Conservation (phyloP, 2,113 vertebrate species). For the Gobio gobio region DNA sequence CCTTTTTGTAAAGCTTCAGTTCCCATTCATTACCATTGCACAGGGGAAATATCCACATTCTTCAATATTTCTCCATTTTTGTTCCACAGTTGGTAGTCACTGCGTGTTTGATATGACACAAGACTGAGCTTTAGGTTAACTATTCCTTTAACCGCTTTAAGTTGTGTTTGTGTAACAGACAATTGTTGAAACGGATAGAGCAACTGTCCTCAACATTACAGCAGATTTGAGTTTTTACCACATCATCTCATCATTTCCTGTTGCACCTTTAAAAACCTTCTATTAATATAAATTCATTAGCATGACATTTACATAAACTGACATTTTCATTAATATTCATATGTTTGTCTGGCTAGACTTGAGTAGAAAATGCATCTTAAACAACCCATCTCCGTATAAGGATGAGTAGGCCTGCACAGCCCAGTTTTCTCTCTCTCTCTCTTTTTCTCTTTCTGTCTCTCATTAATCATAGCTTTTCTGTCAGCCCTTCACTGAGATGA, state of each 20-base stretch:
- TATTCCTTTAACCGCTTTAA: neutral
- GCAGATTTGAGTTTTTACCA: neutral
- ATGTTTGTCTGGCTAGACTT: conserved; percentile 18
- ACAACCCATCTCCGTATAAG: conserved; percentile 2
- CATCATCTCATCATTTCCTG: conserved; percentile 7
- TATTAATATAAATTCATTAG: conserved; percentile 20
- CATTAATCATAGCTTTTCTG: conserved; percentile 56
- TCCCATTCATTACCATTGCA: too few relatives aligned
- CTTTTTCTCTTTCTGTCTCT: conserved; percentile 12
- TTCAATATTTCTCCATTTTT: too few relatives aligned
- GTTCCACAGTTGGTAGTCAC: too few relatives aligned
- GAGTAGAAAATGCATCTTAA: conserved; percentile 20
- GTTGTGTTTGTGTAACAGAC: neutral
- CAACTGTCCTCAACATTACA: conserved; percentile 5
- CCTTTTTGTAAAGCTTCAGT: too few relatives aligned
- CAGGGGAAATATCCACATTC: too few relatives aligned
- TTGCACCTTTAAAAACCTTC: conserved; percentile 1
- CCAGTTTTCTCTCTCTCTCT: neutral
- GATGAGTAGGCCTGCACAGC: neutral
- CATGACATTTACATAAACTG: conserved; percentile 41
- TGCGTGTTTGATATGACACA: too few relatives aligned
- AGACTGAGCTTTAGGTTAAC: neutral
- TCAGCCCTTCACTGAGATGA: conserved; percentile 30
- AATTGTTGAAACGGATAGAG: neutral
- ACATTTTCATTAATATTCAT: conserved; percentile 42